Evolutionary conservation across 2,797 vertebrate species (phyloP), one percentile per base, ranked within the genome.

Genomic region (Anabas testudineus): DNA sequence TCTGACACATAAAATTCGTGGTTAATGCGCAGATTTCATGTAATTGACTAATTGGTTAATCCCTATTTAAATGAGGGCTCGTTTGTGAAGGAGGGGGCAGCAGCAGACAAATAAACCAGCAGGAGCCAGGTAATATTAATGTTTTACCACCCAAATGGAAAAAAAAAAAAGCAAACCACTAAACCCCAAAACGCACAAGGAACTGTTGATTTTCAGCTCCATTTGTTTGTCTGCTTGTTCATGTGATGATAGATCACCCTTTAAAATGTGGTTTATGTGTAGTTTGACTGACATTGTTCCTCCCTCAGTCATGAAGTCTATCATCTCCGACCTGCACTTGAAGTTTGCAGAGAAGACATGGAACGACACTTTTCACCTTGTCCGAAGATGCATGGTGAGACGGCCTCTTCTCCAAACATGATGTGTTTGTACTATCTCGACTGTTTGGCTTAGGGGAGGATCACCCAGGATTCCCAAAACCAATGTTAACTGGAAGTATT

Each of bases 371-470:
- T 82, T 94, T 83, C 93, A 94, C 51, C 93, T 95, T 58, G 94
- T 97, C 39, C 90, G 91, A 53, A 92, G 92, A 82, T 97, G 93
- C 87, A 94, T 95, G 95, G 95, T 96, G 92, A 94, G 93, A 63
- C 39, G 21, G 22, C 47, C 22, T 3, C 24, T n/a, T 39, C 21
- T 7, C 5, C n/a, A n/a, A n/a, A 2, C 22, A 12, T 47, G 0
- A 9, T 51, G 13, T 39, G 6, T 58, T 24, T 34, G 32, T 3
- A 5, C 45, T 19, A 22, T 19, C 22, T 13, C 28, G 42, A 30
- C 15, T 0, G 0, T 54, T 21, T 47, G 12, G 15, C n/a, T 48
- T 26, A 12, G 10, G 9, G 32, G 10, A 10, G 3, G 2, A 19
- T 49, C 6, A 13, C 18, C 45, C 30, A 21, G 1, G 28, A 28